Conservation (phyloP, 2,888 invertebrate genomes). For the Synanthedon vespiformis region DNA sequence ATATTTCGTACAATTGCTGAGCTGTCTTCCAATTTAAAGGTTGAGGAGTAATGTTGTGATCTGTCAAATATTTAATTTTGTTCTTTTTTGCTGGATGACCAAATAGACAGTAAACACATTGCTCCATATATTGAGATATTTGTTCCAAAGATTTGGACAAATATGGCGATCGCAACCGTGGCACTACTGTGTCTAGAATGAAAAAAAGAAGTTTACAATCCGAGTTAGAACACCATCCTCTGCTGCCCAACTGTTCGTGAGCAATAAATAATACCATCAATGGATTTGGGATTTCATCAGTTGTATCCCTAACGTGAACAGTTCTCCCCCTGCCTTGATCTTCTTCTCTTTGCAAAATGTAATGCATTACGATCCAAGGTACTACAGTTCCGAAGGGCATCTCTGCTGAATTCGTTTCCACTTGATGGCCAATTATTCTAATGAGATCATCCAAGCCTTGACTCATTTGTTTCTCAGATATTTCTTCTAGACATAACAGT, state of each 20-base stretch:
- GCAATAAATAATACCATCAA: constrained; percentile 83
- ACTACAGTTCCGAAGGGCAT: constrained; percentile 78
- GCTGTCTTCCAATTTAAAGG: constrained; percentile 80
- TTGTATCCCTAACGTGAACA: constrained; percentile 40
- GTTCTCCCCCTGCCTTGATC: constrained; percentile 73
- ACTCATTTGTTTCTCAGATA: constrained; percentile 71
- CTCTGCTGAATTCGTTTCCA: constrained; percentile 77
- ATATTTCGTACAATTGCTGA: constrained; percentile 83
- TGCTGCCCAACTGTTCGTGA: constrained; percentile 84
- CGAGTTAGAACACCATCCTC: constrained; percentile 82
- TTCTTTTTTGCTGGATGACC: constrained; percentile 81
- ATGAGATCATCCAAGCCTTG: constrained; percentile 81
- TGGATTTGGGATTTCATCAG: constrained; percentile 77
- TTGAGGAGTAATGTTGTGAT: constrained; percentile 80
- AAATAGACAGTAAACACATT: constrained; percentile 85
- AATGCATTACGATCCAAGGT: constrained; percentile 88
- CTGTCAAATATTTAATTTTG: constrained; percentile 72
- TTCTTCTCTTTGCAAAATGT: constrained; percentile 80
- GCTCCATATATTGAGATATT: constrained; percentile 84
- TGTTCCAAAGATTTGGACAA: constrained; percentile 75
- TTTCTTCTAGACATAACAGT: constrained; percentile 57
- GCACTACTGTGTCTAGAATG: constrained; percentile 79
- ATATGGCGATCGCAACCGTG: constrained; percentile 75
- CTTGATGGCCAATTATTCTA: constrained; percentile 80
- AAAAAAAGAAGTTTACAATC: constrained; percentile 84